These are phyloP conservation scores for Harmothoe impar DNA, from an alignment of 2,888 invertebrate species.

Conservation along the genomic window DNA sequence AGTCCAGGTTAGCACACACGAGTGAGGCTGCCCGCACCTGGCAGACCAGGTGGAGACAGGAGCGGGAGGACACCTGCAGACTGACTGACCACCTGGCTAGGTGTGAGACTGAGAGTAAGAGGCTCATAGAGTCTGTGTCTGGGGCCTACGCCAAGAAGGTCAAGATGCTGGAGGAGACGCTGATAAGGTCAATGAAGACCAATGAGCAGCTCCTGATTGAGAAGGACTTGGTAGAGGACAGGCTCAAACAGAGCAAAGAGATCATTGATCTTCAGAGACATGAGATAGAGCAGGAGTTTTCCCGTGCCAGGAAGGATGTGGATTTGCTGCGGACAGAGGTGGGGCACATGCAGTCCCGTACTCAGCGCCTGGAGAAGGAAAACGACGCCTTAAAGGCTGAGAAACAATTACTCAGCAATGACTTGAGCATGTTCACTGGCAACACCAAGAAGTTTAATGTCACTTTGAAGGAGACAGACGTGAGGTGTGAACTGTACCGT, in stretches of 20 bases:
- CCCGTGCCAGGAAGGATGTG: conserved; percentile 46
- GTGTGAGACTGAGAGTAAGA: conserved; percentile 53
- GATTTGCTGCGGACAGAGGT: conserved; percentile 21
- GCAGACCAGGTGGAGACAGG: conserved; percentile 54
- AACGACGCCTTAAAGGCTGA: conserved; percentile 32
- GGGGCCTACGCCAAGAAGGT: conserved; percentile 22
- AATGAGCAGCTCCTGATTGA: conserved; percentile 40
- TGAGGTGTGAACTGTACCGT: conserved; percentile 37
- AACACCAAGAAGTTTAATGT: conserved; percentile 20
- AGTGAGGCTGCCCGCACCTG: background rate
- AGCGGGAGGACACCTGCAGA: conserved; percentile 31
- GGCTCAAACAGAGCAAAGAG: conserved; percentile 45
- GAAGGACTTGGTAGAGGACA: background rate
- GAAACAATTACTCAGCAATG: background rate
- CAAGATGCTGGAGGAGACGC: conserved; percentile 43
- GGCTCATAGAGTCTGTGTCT: conserved; percentile 5
- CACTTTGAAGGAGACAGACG: conserved; percentile 25
- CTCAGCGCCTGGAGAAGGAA: conserved; percentile 45
- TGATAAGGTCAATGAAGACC: background rate
- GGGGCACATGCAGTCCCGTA: conserved; percentile 29
- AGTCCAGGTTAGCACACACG: background rate
- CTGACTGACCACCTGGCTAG: conserved; percentile 8
- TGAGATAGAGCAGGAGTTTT: conserved; percentile 55
- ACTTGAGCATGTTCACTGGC: conserved; percentile 1
- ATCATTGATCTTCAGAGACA: conserved; percentile 49